phyloP scores from a whole-genome alignment of 2,888 invertebrate genomes.

The Athalia cordata region DNA sequence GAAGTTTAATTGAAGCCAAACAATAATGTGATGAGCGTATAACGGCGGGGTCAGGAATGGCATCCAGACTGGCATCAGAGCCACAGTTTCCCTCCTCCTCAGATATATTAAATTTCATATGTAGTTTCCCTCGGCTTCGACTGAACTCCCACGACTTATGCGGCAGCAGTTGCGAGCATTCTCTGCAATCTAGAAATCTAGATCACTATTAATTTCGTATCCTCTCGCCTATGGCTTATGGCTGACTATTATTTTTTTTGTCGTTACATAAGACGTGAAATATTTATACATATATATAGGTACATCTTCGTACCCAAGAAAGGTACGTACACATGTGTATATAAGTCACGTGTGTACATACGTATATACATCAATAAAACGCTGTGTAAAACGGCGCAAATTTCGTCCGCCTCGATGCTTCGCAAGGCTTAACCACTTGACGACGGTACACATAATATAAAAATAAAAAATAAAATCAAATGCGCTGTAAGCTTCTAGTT shows the following conservation, averaged over 20 bases:
- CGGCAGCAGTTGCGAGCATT: conserved; percentile 67
- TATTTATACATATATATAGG: conserved; percentile 21
- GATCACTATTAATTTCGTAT: conserved; percentile 73
- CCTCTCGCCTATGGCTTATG: conserved; percentile 55
- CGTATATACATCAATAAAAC: conserved; percentile 28
- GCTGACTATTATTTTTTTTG: not conserved
- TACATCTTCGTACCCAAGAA: not conserved
- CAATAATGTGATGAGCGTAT: conserved; percentile 69
- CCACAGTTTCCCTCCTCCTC: conserved; percentile 57
- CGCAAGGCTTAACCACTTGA: conserved; percentile 24
- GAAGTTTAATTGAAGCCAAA: conserved; percentile 72
- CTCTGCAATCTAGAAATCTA: conserved; percentile 72
- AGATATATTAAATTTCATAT: conserved; percentile 70
- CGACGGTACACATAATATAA: conserved; percentile 1
- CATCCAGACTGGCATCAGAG: conserved; percentile 57
- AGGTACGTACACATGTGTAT: not conserved
- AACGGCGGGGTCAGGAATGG: conserved; percentile 68
- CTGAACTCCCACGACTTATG: conserved; percentile 68
- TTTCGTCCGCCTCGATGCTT: conserved; percentile 30
- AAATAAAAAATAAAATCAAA: not conserved
- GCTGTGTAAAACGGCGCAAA: conserved; percentile 13
- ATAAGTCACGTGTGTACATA: not conserved
- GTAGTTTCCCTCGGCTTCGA: conserved; percentile 57
- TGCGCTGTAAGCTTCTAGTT: conserved; percentile 26
- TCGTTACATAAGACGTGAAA: conserved; percentile 34